Base-by-base conservation (phyloP, 2,113 vertebrate species). In the Ammospiza caudacuta region DNA sequence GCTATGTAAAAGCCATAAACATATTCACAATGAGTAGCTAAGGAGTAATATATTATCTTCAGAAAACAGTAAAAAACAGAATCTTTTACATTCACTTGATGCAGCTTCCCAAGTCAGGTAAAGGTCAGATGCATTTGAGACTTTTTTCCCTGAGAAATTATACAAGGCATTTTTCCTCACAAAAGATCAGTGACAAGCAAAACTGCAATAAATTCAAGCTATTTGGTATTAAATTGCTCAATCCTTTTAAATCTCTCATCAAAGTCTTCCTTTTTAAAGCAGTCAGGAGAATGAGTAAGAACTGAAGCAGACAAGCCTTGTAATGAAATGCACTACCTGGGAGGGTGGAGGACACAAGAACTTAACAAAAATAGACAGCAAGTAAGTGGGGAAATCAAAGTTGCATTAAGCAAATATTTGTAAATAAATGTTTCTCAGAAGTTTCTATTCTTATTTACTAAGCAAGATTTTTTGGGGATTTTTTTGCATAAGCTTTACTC, bases 1-100 rank as follows among this genome's bases (percentile, higher is more conserved):
- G 67, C 90, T 92, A 69, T 83, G 82, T 61, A 83, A 94, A 87
- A 93, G 58, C 59, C 89, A 76, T 85, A 92, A 92, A 85, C 63
- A 66, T 31, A 75, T 25, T 77, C 67, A 69, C 35, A 83, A 58
- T n/a, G 67, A 76, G 54, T 66, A 84, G 49, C 51, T 83, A 91
- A 94, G 59, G 22, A 94, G 37, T 41, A 77, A 91, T 72, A 72
- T 15, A 85, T 83, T 77, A 73, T 74, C 75, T 91, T 59, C 62
- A 82, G 54, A 87, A 61, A 91, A 28, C 43, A 86, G 58, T n/a
- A 77, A 93, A 44, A 75, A 70, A 7, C 33, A n/a, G 54, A 80
- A 76, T 57, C 54, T 61, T 81, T 84, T 44, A 61, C 55, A 69
- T 31, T 75, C 23, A 89, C 70, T 83, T 8, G 1, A 79, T 76